Evolutionary conservation across 2,888 invertebrate genomes (phyloP).

Genomic region (Rotaria sp.): DNA sequence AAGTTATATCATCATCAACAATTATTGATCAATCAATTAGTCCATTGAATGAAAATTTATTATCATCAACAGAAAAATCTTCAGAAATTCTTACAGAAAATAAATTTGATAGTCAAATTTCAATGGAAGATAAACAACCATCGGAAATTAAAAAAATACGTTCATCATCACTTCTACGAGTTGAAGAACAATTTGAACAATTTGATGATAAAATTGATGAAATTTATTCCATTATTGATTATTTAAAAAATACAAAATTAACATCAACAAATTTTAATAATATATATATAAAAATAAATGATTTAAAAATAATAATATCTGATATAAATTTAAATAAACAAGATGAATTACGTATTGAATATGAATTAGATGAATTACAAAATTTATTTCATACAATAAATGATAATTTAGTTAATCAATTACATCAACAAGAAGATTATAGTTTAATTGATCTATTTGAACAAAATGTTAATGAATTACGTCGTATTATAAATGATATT

Average conservation of each 20-base stretch:
- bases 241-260: background rate
- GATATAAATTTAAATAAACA: background rate
- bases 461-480: slow-evolving; percentile 24
- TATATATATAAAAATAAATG: background rate
- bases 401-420: background rate
- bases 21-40: background rate
- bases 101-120: background rate
- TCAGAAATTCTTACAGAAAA: background rate
- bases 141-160: background rate
- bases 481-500: slow-evolving; percentile 5
- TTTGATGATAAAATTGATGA: slow-evolving; percentile 25
- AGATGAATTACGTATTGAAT: slow-evolving; percentile 25
- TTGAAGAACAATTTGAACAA: slow-evolving; percentile 13
- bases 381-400: background rate
- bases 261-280: background rate
- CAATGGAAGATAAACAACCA: background rate
- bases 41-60: background rate
- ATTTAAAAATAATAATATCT: background rate
- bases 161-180: background rate
- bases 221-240: background rate
- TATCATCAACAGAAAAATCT: background rate
- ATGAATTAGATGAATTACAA: slow-evolving; percentile 16
- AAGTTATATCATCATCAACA: background rate
- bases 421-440: background rate
- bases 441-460: slow-evolving; percentile 15